Conservation (phyloP, 2,797 vertebrate species). For the Lepilemur septentrionalis region DNA sequence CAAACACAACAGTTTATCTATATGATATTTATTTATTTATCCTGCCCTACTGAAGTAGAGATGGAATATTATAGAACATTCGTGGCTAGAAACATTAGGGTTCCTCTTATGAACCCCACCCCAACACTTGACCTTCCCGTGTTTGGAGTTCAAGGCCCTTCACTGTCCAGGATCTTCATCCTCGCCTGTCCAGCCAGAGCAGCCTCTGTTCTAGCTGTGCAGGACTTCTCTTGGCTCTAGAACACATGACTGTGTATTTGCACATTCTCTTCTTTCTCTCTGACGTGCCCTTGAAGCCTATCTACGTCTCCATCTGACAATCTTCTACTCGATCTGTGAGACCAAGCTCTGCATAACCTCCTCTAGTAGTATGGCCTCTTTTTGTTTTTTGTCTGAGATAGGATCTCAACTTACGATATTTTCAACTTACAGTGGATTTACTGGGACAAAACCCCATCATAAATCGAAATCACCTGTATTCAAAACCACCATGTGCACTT, state of each 20-base stretch:
- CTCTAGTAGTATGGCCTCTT: background rate
- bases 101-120: background rate
- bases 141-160: background rate
- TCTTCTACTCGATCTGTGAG: background rate
- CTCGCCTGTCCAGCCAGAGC: background rate
- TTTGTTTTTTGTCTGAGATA: background rate
- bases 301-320: background rate
- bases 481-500: background rate
- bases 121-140: background rate
- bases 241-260: background rate
- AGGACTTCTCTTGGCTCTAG: background rate
- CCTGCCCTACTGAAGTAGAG: background rate
- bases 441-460: background rate
- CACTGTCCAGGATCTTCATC: too few species aligned
- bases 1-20: background rate
- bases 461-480: background rate
- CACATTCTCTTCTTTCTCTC: background rate
- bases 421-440: too few species aligned
- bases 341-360: background rate
- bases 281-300: background rate
- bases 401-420: background rate
- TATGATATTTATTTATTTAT: background rate
- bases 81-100: background rate
- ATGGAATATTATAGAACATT: background rate
- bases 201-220: background rate